A percentile compares a stretch with the other conserved stretches of the same genome.
Evolutionary conservation across 2,113 vertebrate species (phyloP).

Genomic region (Halcyon senegalensis): DNA sequence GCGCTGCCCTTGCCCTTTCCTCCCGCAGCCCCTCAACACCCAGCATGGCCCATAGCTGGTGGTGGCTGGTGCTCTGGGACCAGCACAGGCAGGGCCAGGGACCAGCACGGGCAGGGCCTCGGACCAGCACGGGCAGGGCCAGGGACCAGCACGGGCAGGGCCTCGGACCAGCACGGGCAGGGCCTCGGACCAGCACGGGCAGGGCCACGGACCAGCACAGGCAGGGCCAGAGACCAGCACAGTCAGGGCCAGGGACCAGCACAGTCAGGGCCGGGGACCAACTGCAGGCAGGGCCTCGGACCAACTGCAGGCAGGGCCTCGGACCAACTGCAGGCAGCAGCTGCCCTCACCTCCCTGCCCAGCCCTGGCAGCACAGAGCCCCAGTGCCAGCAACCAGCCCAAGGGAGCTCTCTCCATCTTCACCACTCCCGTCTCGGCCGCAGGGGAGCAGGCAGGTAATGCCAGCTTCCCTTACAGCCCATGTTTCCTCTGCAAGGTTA

Average conservation of each 20-base stretch:
- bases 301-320: too few relatives aligned
- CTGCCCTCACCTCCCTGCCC: not conserved
- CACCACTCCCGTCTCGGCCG: not conserved
- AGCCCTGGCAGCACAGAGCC: not conserved
- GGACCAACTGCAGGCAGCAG: too few relatives aligned
- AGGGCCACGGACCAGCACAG: too few relatives aligned
- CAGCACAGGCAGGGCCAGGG: too few relatives aligned
- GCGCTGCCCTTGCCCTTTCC: not conserved
- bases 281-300: too few relatives aligned
- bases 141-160: not conserved
- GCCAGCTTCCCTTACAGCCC: not conserved
- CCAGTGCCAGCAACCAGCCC: fast-evolving
- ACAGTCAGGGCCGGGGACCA: too few relatives aligned
- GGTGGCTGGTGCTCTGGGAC: not conserved
- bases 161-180: too few relatives aligned
- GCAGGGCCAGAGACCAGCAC: too few relatives aligned
- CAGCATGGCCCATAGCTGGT: not conserved
- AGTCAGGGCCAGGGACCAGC: too few relatives aligned
- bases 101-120: too few relatives aligned
- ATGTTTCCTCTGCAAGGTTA: not conserved
- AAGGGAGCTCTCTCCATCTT: not conserved
- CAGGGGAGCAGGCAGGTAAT: not conserved
- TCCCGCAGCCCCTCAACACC: not conserved
- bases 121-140: fast-evolving
- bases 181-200: too few relatives aligned